phyloP scores from a whole-genome alignment of 2,113 vertebrate genomes.

The Anolis carolinensis region DNA sequence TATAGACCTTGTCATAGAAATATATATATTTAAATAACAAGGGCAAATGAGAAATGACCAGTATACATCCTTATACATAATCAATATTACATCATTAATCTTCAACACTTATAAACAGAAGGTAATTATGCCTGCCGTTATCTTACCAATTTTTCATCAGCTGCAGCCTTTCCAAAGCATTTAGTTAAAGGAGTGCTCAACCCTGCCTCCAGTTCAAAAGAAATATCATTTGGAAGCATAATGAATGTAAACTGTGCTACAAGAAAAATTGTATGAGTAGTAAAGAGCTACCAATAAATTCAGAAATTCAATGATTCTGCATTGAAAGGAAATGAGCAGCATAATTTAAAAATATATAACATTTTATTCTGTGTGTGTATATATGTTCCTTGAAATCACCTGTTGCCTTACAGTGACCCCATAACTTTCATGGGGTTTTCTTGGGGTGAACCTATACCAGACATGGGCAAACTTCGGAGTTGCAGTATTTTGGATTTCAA shows the following conservation, averaged over 20 bases:
- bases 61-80: constrained; percentile 11
- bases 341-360: neutral
- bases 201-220: constrained; percentile 15
- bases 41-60: constrained; percentile 3
- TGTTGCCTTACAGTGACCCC: no score
- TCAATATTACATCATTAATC: constrained; percentile 29
- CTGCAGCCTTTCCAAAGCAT: constrained; percentile 32
- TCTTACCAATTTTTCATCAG: constrained; percentile 28
- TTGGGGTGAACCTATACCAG: no score
- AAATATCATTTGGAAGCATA: constrained; percentile 28
- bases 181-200: neutral
- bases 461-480: no score
- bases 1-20: neutral
- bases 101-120: constrained; percentile 3
- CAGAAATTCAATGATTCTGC: neutral
- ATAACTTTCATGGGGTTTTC: no score
- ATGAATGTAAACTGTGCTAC: constrained; percentile 6
- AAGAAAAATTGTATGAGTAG: constrained; percentile 13
- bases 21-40: constrained; percentile 38
- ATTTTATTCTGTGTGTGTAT: neutral
- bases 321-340: neutral
- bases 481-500: no score
- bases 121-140: constrained; percentile 32
- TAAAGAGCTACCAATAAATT: constrained; percentile 41
- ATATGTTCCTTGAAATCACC: no score